These are phyloP conservation scores for Eubasilissa regina DNA, from an alignment of 1,140 invertebrate genomes.

Conservation along the genomic window DNA sequence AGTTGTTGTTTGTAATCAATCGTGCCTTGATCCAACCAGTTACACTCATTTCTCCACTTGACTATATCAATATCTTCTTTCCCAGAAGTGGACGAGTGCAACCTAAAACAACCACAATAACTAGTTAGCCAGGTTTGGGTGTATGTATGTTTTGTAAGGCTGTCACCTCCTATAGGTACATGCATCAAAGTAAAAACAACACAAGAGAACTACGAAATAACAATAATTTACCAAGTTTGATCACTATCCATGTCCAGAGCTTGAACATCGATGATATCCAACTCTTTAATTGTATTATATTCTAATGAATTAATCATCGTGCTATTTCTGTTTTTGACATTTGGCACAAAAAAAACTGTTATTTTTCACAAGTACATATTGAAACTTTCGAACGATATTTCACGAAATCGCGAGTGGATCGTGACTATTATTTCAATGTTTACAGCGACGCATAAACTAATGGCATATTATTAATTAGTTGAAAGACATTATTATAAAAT, in stretches of 20 bases:
- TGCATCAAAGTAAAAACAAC: constrained; percentile 16
- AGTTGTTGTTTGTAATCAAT: constrained; percentile 26
- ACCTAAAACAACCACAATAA: constrained; percentile 33
- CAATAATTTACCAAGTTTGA: constrained; percentile 50
- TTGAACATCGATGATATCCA: constrained; percentile 53
- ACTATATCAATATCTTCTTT: constrained; percentile 31
- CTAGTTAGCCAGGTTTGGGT: neutral
- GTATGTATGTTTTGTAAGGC: neutral
- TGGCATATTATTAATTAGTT: constrained; percentile 33
- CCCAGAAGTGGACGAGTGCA: constrained; percentile 16
- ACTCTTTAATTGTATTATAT: constrained; percentile 39
- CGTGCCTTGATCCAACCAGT: constrained; percentile 25
- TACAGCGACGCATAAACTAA: constrained; percentile 15
- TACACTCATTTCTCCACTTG: constrained; percentile 35
- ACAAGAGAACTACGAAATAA: neutral
- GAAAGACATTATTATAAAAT: constrained; percentile 42
- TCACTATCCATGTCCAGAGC: constrained; percentile 47
- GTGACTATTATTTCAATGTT: constrained; percentile 3
- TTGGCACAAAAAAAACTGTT: constrained; percentile 54
- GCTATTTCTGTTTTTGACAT: constrained; percentile 56
- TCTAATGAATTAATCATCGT: constrained; percentile 51
- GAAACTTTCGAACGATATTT: constrained; percentile 43
- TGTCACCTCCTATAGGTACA: neutral
- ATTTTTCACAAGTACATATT: constrained; percentile 50
- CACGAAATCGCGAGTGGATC: neutral